Evolutionary conservation across 2,888 invertebrate genomes (phyloP).

Genomic region (Elaeidobius kamerunicus): DNA sequence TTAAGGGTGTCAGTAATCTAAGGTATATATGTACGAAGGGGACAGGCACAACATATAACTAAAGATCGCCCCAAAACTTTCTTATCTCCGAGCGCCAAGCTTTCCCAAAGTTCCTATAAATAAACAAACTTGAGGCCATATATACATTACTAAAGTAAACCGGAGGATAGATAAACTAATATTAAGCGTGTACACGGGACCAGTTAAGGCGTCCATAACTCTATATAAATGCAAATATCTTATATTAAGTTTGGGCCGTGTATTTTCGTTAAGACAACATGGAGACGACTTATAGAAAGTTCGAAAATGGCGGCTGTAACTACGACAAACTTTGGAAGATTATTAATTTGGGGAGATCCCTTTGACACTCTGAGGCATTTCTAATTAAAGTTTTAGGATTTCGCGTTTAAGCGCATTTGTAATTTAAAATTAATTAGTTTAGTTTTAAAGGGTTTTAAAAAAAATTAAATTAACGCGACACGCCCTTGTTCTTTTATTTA

Average conservation of each 20-base stretch:
- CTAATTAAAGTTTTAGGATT: not conserved
- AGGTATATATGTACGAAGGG: slow-evolving; percentile 25
- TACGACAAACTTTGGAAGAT: slow-evolving; percentile 8
- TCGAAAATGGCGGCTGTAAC: slow-evolving; percentile 16
- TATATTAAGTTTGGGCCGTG: slow-evolving; percentile 47
- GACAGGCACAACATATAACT: slow-evolving; percentile 22
- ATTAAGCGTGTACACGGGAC: slow-evolving; percentile 46
- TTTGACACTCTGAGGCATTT: not conserved
- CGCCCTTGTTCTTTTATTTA: too few species aligned
- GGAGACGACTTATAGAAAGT: slow-evolving; percentile 22
- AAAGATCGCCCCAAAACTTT: slow-evolving; percentile 30
- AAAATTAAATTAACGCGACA: too few species aligned
- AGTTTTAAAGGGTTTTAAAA: too few species aligned
- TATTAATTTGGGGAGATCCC: not conserved
- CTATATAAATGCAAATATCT: slow-evolving; percentile 52
- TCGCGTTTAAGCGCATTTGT: not conserved
- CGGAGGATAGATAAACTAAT: slow-evolving; percentile 48
- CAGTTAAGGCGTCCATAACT: slow-evolving; percentile 46
- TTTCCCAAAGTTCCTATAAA: slow-evolving; percentile 40
- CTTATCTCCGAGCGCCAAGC: slow-evolving; percentile 35
- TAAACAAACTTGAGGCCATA: slow-evolving; percentile 48
- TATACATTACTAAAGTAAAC: slow-evolving; percentile 49
- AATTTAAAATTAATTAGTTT: not conserved
- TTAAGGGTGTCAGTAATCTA: slow-evolving; percentile 18
- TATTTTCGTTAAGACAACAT: slow-evolving; percentile 50